Base-by-base conservation (phyloP, 1,140 invertebrate species). In the Calliphora vicina region DNA sequence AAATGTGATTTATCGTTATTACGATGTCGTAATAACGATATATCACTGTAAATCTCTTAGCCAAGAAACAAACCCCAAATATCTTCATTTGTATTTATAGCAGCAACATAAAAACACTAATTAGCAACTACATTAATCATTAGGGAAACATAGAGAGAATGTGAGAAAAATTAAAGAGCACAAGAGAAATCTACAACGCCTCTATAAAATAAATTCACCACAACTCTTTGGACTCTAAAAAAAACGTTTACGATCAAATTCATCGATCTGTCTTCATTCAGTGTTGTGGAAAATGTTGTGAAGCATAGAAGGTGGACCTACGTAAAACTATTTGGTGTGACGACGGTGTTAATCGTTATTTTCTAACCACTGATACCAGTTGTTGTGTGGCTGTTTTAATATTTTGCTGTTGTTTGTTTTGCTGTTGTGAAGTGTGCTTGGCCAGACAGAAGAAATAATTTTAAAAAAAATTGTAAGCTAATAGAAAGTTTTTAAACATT, bases 401-500 rank as follows among this genome's bases (percentile, higher is more conserved):
- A 9, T 67, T 67, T 67, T 67, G 20, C n/a, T 25, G 23, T 67
- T 67, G 61, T 67, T 67, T 67, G 61, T 67, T 67, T 67, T 67
- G 61, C 61, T 78, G 74, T 23, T 78, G 74, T 78, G 74, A 78
- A 78, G 74, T 78, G 74, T 43, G 74, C 35, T 78, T 67, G 8
- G n/a, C 6, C 61, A 23, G 61, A 67, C 61, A 67, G 61, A 25
- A 20, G 20, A n/a, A 67, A 67, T 25, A 67, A 67, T 23, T 23
- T 12, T 25, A 23, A 23, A 67, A 67, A 25, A 23, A 67, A 67
- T 23, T 67, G 61, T 67, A 67, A 67, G 61, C 61, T 20, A 67
- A 67, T 67, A 67, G 61, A 67, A 67, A 67, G 57, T 67, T 67
- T 67, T 67, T 50, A 50, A 17, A 50, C 17, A 50, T 50, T 23